Percentiles rank a stretch among this genome's conserved stretches.
Evolutionary conservation across 2,113 vertebrate species (phyloP).

Genomic region (Pseudopipra pipra): DNA sequence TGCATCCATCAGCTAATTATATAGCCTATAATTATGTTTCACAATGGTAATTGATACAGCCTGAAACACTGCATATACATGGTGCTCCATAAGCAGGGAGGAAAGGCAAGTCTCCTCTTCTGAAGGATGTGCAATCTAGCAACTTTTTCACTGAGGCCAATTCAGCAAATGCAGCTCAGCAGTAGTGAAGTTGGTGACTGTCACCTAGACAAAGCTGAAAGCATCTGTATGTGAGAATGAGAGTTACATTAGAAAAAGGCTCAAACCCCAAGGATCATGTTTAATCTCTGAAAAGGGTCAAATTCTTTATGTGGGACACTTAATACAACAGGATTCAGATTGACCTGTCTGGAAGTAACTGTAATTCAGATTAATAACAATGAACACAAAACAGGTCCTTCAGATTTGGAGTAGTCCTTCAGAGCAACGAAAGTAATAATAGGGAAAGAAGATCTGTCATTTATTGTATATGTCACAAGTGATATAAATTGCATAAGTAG

Average conservation of each 20-base stretch:
- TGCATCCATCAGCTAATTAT: not conserved
- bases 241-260: not conserved
- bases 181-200: not conserved
- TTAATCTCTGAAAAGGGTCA: not conserved
- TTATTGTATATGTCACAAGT: not conserved
- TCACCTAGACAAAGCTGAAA: not conserved
- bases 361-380: not conserved
- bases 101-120: not conserved
- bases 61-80: not conserved
- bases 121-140: not conserved
- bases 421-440: not conserved
- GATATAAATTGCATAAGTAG: not conserved
- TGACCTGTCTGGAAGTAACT: not conserved
- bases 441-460: not conserved
- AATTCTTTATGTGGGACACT: not conserved
- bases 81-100: not conserved
- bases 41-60: not conserved
- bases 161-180: not conserved
- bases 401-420: constrained; percentile 22
- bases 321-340: not conserved
- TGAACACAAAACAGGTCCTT: not conserved
- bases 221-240: not conserved
- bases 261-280: not conserved
- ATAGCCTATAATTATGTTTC: not conserved
- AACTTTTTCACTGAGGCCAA: not conserved